Evolutionary conservation across 2,113 vertebrate species (phyloP).

Genomic region (Oceanodroma tethys): DNA sequence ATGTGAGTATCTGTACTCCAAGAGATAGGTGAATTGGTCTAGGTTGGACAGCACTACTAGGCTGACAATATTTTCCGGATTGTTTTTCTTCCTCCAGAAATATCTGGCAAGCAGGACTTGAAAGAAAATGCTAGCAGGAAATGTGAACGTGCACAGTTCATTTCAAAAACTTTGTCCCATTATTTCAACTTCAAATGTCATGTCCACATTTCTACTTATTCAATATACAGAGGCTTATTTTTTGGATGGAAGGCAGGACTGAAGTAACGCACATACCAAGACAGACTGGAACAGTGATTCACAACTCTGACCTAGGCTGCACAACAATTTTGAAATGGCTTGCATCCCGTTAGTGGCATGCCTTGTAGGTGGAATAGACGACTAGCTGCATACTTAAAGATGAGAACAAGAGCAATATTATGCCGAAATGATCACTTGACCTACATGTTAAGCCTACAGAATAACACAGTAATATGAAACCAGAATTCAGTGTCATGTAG

Average conservation of each 20-base stretch:
- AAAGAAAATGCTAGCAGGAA: neutral
- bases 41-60: neutral
- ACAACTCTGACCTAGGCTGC: neutral
- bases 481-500: neutral
- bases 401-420: neutral
- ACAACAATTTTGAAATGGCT: neutral
- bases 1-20: neutral
- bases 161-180: neutral
- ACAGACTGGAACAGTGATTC: neutral
- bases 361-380: rapidly evolving
- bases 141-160: neutral
- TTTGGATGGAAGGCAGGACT: neutral
- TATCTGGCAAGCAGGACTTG: neutral
- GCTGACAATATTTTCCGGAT: neutral
- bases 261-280: rapidly evolving
- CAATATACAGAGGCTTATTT: neutral
- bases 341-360: neutral
- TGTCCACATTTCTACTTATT: neutral
- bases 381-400: neutral
- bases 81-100: neutral
- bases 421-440: neutral
- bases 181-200: neutral
- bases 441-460: neutral
- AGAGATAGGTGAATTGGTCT: neutral
- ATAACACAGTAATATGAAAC: neutral